phyloP scores from a whole-genome alignment of 92 coral and sea anemone species.

The Virgularia gustaviana region DNA sequence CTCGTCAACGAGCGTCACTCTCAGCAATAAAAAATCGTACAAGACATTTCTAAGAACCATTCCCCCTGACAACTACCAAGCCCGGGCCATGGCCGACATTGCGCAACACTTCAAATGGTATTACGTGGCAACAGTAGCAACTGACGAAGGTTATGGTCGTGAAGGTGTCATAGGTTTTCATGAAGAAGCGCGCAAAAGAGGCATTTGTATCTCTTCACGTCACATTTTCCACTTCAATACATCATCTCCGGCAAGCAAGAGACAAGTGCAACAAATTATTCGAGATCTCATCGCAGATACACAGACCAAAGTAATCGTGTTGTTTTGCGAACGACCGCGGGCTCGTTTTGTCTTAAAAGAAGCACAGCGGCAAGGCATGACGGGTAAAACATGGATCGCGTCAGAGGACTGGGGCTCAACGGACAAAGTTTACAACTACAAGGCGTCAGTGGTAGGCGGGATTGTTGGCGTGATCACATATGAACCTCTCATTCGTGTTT shows the following conservation, averaged over 20 bases:
- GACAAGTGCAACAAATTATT: slow-evolving; percentile 62
- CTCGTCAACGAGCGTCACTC: slow-evolving; percentile 92
- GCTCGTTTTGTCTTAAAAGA: slow-evolving; percentile 76
- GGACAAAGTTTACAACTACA: slow-evolving; percentile 51
- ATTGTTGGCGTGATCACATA: slow-evolving; percentile 82
- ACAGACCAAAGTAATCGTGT: slow-evolving; percentile 65
- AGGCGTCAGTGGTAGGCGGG: slow-evolving; percentile 68
- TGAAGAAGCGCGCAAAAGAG: slow-evolving; percentile 63
- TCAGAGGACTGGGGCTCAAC: slow-evolving; percentile 96
- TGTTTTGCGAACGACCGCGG: slow-evolving; percentile 82
- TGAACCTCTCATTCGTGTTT: slow-evolving; percentile 55
- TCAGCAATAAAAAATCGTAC: slow-evolving; percentile 67
- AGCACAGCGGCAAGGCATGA: slow-evolving; percentile 73
- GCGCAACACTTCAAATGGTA: slow-evolving; percentile 65
- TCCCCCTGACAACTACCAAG: slow-evolving; percentile 90
- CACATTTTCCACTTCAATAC: slow-evolving; percentile 78
- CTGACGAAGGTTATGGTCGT: slow-evolving; percentile 93
- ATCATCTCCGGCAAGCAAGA: slow-evolving; percentile 59
- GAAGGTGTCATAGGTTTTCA: slow-evolving; percentile 85
- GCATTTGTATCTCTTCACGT: slow-evolving; percentile 79
- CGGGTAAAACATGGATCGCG: slow-evolving; percentile 88
- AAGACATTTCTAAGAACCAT: slow-evolving; percentile 91
- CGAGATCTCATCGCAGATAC: slow-evolving; percentile 62
- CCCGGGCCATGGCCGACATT: slow-evolving; percentile 87
- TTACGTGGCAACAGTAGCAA: slow-evolving; percentile 84